These are phyloP conservation scores for Drosophila bocqueti DNA, from an alignment of 1,140 invertebrate species.

Conservation along the genomic window DNA sequence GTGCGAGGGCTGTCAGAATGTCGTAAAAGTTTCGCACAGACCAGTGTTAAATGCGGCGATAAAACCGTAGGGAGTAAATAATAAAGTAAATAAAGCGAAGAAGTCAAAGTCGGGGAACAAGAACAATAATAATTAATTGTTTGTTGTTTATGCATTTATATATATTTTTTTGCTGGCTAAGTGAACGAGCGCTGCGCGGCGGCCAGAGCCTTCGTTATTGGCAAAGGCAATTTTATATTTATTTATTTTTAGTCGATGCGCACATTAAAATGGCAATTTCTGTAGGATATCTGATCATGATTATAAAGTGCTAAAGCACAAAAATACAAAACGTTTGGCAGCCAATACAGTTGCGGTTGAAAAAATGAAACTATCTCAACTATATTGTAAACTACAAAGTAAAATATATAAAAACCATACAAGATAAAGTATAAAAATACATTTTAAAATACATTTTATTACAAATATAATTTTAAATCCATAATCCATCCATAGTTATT, in stretches of 20 bases:
- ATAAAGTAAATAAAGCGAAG: constrained; percentile 34
- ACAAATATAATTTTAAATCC: no score
- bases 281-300: constrained; percentile 46
- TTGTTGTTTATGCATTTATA: constrained; percentile 50
- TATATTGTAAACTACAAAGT: background rate
- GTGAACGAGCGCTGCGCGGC: constrained; percentile 22
- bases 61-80: constrained; percentile 48
- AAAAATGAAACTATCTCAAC: background rate
- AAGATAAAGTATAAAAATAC: no score
- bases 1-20: constrained; percentile 30
- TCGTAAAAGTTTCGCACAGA: constrained; percentile 62
- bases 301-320: constrained; percentile 40
- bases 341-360: constrained; percentile 7
- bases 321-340: constrained; percentile 20
- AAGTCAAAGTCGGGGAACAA: constrained; percentile 31
- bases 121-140: constrained; percentile 57
- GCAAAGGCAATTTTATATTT: constrained; percentile 49
- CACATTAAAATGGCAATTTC: constrained; percentile 73
- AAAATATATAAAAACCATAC: background rate
- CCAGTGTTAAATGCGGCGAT: constrained; percentile 50
- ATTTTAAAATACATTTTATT: no score
- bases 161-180: constrained; percentile 45
- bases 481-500: no score
- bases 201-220: constrained; percentile 32
- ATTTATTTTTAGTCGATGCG: constrained; percentile 80